phyloP scores from a whole-genome alignment of 2,888 invertebrate species.

The Deilephila porcellus region DNA sequence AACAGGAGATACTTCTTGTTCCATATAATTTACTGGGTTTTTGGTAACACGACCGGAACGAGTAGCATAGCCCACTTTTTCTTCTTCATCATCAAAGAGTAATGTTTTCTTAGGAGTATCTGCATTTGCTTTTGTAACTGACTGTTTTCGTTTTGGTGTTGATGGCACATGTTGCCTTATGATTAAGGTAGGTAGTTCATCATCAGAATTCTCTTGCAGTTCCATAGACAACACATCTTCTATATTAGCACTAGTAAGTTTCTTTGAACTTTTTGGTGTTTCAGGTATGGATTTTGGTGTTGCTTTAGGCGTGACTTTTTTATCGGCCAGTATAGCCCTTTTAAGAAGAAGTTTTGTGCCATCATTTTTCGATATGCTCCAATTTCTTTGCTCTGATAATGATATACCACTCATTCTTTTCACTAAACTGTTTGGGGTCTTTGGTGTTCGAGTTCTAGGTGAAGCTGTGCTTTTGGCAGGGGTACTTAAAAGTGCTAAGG shows the following conservation, averaged over 20 bases:
- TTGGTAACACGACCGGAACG: constrained; percentile 62
- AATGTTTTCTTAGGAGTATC: constrained; percentile 72
- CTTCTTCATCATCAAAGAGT: constrained; percentile 62
- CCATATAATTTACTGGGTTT: constrained; percentile 59
- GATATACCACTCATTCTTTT: constrained; percentile 72
- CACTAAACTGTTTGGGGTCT: constrained; percentile 72
- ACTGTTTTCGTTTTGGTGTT: constrained; percentile 70
- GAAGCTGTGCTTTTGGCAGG: constrained; percentile 60
- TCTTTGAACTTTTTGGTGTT: constrained; percentile 62
- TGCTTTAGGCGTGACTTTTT: constrained; percentile 57
- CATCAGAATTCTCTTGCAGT: constrained; percentile 73
- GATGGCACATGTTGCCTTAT: constrained; percentile 65
- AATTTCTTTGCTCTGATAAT: constrained; percentile 69
- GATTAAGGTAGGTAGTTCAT: constrained; percentile 74
- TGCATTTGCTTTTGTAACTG: constrained; percentile 56
- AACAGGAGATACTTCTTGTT: constrained; percentile 62
- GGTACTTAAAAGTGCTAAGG: constrained; percentile 61
- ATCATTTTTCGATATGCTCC: constrained; percentile 77
- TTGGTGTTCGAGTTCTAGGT: constrained; percentile 54
- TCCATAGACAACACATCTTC: constrained; percentile 73
- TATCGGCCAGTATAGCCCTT: constrained; percentile 77
- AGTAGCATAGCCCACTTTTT: constrained; percentile 43
- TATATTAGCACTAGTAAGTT: constrained; percentile 56
- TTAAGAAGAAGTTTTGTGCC: constrained; percentile 76
- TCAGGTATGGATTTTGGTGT: constrained; percentile 47